Evolutionary conservation across 2,113 vertebrate genomes (phyloP).

Genomic region (Trachemys scripta): DNA sequence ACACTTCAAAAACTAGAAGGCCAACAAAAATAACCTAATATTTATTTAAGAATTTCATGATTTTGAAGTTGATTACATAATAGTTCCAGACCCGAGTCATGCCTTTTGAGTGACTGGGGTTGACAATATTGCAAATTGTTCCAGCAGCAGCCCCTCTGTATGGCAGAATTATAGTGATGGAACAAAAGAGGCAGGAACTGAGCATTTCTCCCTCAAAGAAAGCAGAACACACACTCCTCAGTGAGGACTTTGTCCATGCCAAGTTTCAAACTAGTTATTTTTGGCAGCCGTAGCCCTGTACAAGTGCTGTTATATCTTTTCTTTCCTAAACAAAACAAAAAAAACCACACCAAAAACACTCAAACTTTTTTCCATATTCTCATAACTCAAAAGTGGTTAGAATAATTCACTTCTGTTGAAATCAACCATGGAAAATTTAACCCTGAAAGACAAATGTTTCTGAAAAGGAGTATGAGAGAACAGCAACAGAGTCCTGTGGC

Average conservation of each 20-base stretch:
- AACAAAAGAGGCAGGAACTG: not conserved
- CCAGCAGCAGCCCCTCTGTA: not conserved
- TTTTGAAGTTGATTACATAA: not conserved
- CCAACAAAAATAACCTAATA: not conserved
- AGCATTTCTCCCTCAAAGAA: not conserved
- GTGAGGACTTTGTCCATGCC: accelerated
- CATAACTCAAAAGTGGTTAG: not conserved
- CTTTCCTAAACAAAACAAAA: not conserved
- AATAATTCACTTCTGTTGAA: not conserved
- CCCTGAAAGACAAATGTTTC: not conserved
- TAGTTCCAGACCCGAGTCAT: not conserved
- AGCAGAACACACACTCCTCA: not conserved
- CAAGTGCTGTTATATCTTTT: accelerated
- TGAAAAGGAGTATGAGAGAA: not conserved
- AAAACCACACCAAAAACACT: no score
- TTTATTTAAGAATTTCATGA: not conserved
- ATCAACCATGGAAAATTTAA: not conserved
- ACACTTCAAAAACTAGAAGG: not conserved
- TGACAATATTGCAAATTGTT: not conserved
- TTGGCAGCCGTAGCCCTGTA: not conserved
- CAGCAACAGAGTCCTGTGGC: accelerated
- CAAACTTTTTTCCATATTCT: not conserved
- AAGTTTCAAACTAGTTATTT: not conserved
- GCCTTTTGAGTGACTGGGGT: not conserved
- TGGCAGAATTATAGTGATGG: not conserved